Evolutionary conservation across 2,113 vertebrate species (phyloP), one percentile per base, ranked within the genome.

Genomic region (Alouatta palliata): DNA sequence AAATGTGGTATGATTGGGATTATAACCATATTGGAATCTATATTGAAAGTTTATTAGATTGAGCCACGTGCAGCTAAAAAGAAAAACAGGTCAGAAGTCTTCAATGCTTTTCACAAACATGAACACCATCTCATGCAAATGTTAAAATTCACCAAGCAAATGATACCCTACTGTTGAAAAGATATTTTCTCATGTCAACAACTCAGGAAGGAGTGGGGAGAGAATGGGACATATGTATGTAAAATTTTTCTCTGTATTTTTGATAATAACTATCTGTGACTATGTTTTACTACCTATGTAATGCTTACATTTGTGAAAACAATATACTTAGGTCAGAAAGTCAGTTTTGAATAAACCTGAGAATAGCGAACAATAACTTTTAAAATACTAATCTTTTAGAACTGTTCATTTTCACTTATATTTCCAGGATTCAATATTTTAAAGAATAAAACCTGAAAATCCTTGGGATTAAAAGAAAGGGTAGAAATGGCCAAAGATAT

Each of bases 11-110:
- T 77, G 8, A 86, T 68, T 93, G 23, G 14, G 37, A 86, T 75
- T 91, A 90, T 93, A 91, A 87, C 16, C 68, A 89, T 91, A 97
- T 64, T 37, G 75, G 68, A 93, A 91, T 93, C 80, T 95, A 61
- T 90, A 82, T 80, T 95, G 54, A 92, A 97, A 96, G 93, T 79
- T 30, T 92, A 56, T 70, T 97, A 96, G 17, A 61, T 43, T 80
- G 81, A 87, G 43, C 21, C n/a, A 79, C 56, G n/a, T 86, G 71
- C 19, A 95, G 56, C 49, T 95, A 81, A 95, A 92, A 83, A n/a
- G n/a, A 97, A 87, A 90, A 81, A 96, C 21, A 87, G 19, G 35
- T 84, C 23, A 16, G 37, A 91, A 96, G 30, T 56, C 54, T 88
- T 87, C 13, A 45, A 37, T 52, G 47, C 71, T 95, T 95, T 96